phyloP scores from a whole-genome alignment of 2,797 vertebrate species.

The Orientallactaga sibirica region DNA sequence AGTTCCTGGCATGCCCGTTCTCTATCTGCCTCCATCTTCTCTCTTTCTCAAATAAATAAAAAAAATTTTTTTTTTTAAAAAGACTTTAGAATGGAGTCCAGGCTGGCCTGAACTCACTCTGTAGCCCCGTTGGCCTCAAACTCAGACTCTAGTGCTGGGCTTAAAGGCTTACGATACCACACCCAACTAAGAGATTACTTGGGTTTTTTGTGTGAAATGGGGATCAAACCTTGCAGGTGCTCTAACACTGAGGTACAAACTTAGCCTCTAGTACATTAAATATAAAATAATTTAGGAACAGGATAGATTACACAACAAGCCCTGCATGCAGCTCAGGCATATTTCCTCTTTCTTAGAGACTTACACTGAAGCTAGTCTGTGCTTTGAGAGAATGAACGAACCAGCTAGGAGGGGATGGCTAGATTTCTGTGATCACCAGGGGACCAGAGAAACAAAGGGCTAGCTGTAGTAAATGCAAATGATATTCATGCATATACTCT shows the following conservation, averaged over 20 bases:
- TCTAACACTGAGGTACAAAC: background rate
- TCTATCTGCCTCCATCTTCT: no score
- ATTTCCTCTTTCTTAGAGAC: no score
- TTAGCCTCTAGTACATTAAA: background rate
- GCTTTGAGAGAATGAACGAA: background rate
- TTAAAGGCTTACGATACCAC: no score
- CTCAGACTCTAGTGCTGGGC: no score
- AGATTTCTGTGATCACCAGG: slow-evolving; percentile 1
- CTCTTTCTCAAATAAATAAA: no score
- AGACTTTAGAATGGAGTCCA: no score
- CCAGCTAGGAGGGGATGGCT: background rate
- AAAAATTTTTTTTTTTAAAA: no score
- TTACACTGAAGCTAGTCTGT: background rate
- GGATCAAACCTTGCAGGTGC: background rate
- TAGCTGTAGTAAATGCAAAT: background rate
- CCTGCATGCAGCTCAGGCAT: background rate
- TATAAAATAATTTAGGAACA: background rate
- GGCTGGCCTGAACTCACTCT: no score
- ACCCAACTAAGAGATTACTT: no score
- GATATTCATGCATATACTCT: background rate
- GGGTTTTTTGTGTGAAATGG: background rate
- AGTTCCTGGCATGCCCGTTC: no score
- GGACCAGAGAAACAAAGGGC: background rate
- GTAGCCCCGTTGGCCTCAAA: no score
- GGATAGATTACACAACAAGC: background rate